Base-by-base conservation (phyloP, 2,797 vertebrate genomes). In the Silurus lanzhouensis region DNA sequence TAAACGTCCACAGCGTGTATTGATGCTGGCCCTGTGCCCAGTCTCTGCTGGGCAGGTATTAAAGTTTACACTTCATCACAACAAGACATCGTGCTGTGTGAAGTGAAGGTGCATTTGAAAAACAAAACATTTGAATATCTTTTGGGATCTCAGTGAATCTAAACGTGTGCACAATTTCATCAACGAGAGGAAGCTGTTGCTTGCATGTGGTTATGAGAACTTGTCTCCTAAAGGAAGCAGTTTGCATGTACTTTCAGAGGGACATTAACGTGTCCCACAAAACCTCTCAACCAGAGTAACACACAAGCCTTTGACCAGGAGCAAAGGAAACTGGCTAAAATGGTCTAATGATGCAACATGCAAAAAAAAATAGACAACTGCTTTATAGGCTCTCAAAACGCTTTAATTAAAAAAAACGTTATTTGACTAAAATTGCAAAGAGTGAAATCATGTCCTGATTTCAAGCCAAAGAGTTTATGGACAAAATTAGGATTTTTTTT, bases 291-390 rank as follows among this genome's bases (percentile, higher is more conserved):
- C 22, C 2, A 61, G 14, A 55, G 70, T 48, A 60, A 70, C 52
- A 57, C 20, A 3, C 8, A 70, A 27, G 5, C 48, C 27, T 38
- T 55, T 13, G n/a, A 81, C 77, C 46, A 17, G 17, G n/a, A 19
- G 46, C 12, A 58, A 20, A 81, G 71, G 61, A 81, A 72, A 25
- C 22, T 63, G n/a, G 25, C n/a, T 60, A 52, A 38, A 84, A 71
- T 0, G 44, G 58, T 46, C 12, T 6, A 17, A 8, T 64, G 22
- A 52, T 15, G 10, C 14, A 75, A 27, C 48, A 12, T 46, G 46
- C 22, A 17, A 68, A 71, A 46, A 46, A 64, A 64, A 64, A 46
- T 10, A 71, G 19, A 46, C 2, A 12, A 15, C 20, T 44, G 70
- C 5, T n/a, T 12, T 1, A 0, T 7, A 17, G 61, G 61, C 13